A percentile compares a stretch with the other conserved stretches of the same genome.
Conservation (phyloP, 2,888 invertebrate genomes). For the Drosophila atripex region DNA sequence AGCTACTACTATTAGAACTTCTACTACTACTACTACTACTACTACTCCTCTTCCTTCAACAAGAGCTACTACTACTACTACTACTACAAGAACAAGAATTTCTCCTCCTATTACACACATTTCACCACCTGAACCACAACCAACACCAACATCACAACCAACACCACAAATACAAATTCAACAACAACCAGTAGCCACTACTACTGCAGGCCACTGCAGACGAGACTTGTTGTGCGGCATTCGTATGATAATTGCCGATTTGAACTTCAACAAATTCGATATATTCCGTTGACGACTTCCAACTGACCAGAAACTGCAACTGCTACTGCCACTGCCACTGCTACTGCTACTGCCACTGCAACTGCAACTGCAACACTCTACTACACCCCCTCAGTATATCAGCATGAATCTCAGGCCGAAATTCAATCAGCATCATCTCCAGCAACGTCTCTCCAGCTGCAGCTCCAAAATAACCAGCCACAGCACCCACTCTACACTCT, state of each 20-base stretch:
- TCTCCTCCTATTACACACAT: slow-evolving; percentile 80
- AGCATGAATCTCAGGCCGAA: slow-evolving; percentile 27
- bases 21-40: slow-evolving; percentile 69
- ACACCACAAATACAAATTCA: slow-evolving; percentile 25
- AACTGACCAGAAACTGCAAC: slow-evolving; percentile 38
- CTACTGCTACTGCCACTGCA: slow-evolving; percentile 24
- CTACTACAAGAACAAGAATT: slow-evolving; percentile 57
- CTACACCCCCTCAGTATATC: not conserved
- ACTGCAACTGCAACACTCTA: slow-evolving; percentile 19
- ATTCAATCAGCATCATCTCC: slow-evolving; percentile 16
- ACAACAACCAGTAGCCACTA: slow-evolving; percentile 1
- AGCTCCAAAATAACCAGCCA: slow-evolving; percentile 14
- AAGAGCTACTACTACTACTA: slow-evolving; percentile 77
- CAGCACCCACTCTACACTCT: not conserved
- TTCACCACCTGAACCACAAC: slow-evolving; percentile 63
- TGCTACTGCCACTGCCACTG: slow-evolving; percentile 30
- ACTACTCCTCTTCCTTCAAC: slow-evolving; percentile 77
- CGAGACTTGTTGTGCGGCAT: slow-evolving; percentile 47
- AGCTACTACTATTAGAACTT: slow-evolving; percentile 78
- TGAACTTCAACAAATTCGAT: slow-evolving; percentile 68
- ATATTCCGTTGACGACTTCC: slow-evolving; percentile 68
- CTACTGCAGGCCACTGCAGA: slow-evolving; percentile 13
- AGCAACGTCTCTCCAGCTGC: slow-evolving; percentile 35
- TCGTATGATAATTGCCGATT: slow-evolving; percentile 42
- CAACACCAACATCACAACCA: slow-evolving; percentile 25